Conservation (phyloP, 2,888 invertebrate genomes). For the Athrips mouffetella region DNA sequence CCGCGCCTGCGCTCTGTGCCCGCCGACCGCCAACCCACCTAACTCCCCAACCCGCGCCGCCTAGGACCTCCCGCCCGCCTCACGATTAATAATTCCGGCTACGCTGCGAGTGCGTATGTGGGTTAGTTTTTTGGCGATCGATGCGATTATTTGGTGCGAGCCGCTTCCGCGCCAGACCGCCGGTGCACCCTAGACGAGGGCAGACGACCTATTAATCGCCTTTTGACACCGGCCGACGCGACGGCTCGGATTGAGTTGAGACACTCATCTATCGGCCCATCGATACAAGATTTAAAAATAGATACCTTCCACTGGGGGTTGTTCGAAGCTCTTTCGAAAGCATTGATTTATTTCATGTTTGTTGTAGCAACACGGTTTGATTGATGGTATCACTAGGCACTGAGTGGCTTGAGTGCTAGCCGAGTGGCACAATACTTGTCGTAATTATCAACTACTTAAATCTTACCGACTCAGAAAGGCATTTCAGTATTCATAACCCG, state of each 20-base stretch:
- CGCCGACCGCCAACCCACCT: slow-evolving; percentile 31
- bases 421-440: too few species aligned
- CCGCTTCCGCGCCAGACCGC: slow-evolving; percentile 50
- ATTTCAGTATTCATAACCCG: too few species aligned
- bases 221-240: slow-evolving; percentile 45
- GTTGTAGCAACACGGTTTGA: not conserved
- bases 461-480: too few species aligned
- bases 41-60: slow-evolving; percentile 55
- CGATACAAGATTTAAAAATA: slow-evolving; percentile 12
- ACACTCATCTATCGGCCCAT: not conserved
- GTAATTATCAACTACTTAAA: too few species aligned
- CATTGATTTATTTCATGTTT: slow-evolving; percentile 11
- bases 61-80: slow-evolving; percentile 65
- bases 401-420: too few species aligned
- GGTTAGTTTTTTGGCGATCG: slow-evolving; percentile 79
- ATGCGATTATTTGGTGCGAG: slow-evolving; percentile 72
- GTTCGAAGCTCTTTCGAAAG: slow-evolving; percentile 1
- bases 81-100: slow-evolving; percentile 77
- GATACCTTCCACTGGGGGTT: slow-evolving; percentile 1
- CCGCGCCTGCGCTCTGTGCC: slow-evolving; percentile 55
- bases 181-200: slow-evolving; percentile 38
- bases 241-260: slow-evolving; percentile 1
- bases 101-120: slow-evolving; percentile 78
- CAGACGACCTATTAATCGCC: slow-evolving; percentile 65
- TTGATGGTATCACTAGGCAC: too few species aligned